Evolutionary conservation across 2,797 vertebrate species (phyloP).

Genomic region (Podargus strigoides): DNA sequence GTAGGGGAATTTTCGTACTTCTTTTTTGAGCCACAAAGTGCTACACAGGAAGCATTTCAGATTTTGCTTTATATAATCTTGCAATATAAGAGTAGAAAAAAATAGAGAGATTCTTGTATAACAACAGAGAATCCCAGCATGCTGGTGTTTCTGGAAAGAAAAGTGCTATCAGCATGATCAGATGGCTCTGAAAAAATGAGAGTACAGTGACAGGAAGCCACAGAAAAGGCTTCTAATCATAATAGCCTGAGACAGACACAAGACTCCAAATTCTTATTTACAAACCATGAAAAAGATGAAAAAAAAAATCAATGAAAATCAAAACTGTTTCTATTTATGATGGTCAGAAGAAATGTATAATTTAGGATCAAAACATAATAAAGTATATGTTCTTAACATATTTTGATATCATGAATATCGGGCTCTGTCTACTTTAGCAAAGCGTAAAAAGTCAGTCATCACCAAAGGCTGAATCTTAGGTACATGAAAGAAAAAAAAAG

Average conservation of each 20-base stretch:
- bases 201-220: neutral
- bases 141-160: neutral
- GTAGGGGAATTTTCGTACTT: neutral
- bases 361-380: neutral
- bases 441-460: neutral
- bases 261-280: neutral
- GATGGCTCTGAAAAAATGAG: neutral
- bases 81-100: neutral
- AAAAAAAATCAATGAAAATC: neutral
- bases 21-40: neutral
- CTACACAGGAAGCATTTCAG: neutral
- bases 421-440: neutral
- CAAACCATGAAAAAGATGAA: neutral
- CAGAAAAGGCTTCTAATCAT: neutral
- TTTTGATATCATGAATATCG: neutral
- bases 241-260: neutral
- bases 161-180: neutral
- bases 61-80: conserved; percentile 10
- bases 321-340: neutral
- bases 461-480: neutral
- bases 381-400: neutral
- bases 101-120: neutral
- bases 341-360: neutral
- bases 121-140: neutral
- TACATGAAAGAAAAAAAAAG: neutral